These are phyloP conservation scores for Megalops cyprinoides DNA, from an alignment of 2,797 vertebrate species.

Conservation along the genomic window DNA sequence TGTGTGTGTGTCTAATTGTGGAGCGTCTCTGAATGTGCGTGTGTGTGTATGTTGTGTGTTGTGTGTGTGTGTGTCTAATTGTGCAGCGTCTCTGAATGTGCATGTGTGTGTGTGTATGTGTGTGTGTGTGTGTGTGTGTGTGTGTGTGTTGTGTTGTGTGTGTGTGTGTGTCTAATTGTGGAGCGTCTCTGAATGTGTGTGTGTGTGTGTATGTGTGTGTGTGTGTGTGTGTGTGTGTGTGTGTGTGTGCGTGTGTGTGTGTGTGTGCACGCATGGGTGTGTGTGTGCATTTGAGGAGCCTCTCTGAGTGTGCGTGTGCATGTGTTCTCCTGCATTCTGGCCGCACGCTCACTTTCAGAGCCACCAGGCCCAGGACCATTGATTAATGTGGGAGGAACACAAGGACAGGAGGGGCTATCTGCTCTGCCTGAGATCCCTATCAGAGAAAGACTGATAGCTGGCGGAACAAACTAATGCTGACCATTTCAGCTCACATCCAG, in stretches of 20 bases:
- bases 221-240: no score
- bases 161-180: slow-evolving; percentile 36
- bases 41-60: slow-evolving; percentile 1
- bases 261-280: no score
- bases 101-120: slow-evolving; percentile 9
- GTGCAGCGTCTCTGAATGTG: slow-evolving; percentile 52
- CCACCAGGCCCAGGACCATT: neutral
- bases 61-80: slow-evolving; percentile 19
- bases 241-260: no score
- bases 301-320: no score
- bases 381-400: neutral
- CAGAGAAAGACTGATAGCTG: slow-evolving; percentile 6
- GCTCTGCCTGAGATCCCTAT: neutral
- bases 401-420: slow-evolving; percentile 15
- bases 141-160: slow-evolving; percentile 9
- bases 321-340: no score
- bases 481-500: neutral
- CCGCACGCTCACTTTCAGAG: neutral
- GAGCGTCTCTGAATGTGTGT: slow-evolving; percentile 32
- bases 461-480: neutral
- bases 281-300: no score
- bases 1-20: slow-evolving; percentile 44
- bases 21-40: slow-evolving; percentile 9
- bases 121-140: slow-evolving; percentile 4
- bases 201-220: no score